Base-by-base conservation (phyloP, 1,140 invertebrate species). In the Cotesia typhae region DNA sequence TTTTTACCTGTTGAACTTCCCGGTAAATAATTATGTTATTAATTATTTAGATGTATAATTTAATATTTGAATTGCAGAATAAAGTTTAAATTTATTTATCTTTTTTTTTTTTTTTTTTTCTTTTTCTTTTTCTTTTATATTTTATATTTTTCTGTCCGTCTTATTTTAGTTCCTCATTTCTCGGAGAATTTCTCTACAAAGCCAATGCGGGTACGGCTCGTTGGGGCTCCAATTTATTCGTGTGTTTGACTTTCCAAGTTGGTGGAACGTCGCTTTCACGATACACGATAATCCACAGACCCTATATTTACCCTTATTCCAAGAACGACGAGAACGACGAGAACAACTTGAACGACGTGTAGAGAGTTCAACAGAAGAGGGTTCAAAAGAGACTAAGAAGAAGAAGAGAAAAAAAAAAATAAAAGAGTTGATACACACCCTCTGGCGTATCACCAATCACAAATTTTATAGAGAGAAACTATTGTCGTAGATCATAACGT, bases 201-300 rank as follows among this genome's bases (percentile, higher is more conserved):
- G 38, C 12, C 63, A 65, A 41, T 37, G 63, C n/a, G 41, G 6
- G 41, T n/a, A 51, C 41, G 17, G 20, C 38, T 65, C 38, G 63
- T 65, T 65, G 63, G 14, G 67, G 60, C 67, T 63, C 55, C 72
- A 74, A 74, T 74, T 74, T 74, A 74, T 74, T 74, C 72, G 60
- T 63, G 60, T 74, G 72, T 74, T 74, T 74, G 68, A 74, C 72
- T 74, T 74, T 69, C 67, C 67, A 67, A 74, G 67, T 74, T 55
- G 60, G 41, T 55, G 68, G 57, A 74, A 74, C 72, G 68, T 70
- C 61, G 67, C 71, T 74, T 71, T 74, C 67, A 64, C 73, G 67
- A 74, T 74, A 74, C 73, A 74, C 69, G 73, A 74, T 74, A 71
- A 74, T 74, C 73, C 47, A 38, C 41, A 53, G 64, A 67, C 68